Conservation (phyloP, 2,888 invertebrate species). For the Heliconius ethilla region DNA sequence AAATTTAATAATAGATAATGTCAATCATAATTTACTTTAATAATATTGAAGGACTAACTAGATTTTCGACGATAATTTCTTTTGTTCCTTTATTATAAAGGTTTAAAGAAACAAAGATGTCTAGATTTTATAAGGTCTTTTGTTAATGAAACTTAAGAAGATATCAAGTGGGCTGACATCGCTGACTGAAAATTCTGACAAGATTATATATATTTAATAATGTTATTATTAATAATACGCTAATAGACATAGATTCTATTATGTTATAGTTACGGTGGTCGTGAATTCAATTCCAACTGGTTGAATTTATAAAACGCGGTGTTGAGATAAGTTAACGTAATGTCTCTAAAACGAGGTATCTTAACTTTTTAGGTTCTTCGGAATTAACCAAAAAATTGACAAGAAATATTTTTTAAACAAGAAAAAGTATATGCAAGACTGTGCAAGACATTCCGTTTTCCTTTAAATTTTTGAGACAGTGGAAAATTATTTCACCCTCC, state of each 20-base stretch:
- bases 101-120: background rate
- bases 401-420: too few species aligned
- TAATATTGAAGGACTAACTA: background rate
- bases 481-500: background rate
- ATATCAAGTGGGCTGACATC: constrained; percentile 9
- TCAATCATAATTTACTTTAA: background rate
- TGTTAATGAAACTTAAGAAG: constrained; percentile 12
- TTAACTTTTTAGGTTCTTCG: too few species aligned
- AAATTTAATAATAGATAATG: background rate
- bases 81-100: background rate
- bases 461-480: too few species aligned
- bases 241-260: background rate
- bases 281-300: background rate
- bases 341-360: background rate
- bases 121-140: constrained; percentile 2
- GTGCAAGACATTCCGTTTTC: too few species aligned
- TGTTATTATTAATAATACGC: background rate
- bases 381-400: too few species aligned
- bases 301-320: background rate
- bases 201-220: background rate
- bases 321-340: background rate
- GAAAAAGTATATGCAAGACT: too few species aligned
- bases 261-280: background rate
- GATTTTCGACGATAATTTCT: background rate
- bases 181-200: background rate